Evolutionary conservation across 1,140 invertebrate genomes (phyloP), one percentile per base, ranked within the genome.

Genomic region (Batillaria attramentaria): DNA sequence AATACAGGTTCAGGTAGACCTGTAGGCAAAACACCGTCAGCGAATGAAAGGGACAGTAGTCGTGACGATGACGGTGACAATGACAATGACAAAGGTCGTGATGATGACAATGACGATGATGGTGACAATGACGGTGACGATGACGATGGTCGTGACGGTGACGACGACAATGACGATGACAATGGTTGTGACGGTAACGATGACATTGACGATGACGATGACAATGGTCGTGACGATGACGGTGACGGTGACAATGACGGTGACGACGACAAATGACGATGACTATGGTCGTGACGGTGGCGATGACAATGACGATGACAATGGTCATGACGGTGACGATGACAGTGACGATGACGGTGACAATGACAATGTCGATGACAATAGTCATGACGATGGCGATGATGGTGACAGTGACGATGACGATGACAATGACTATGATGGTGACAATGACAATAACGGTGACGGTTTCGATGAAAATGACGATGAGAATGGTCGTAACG

Each of bases 81-180:
- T 62, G n/a, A 28, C n/a, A 28, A 28, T 62, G 57, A 28, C n/a
- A 28, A 28, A 16, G 57, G n/a, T 28, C 6, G n/a, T 62, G 57
- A n/a, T 62, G 57, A 62, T 62, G 57, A 62, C 31, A 28, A 28
- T 62, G 57, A 28, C 31, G 57, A 28, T 62, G 57, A 28, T 62
- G 57, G 24, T 62, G 57, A 62, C 31, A 28, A 28, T 62, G n/a
- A 28, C 31, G 57, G 24, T 62, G 57, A 28, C 31, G 57, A 28
- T 62, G 57, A 62, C 24, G n/a, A 62, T 62, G n/a, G 31, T 62
- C 20, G 31, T 62, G 57, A 62, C 6, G 8, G 57, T 62, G 57
- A n/a, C 31, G 57, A 28, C 31, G 57, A 28, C 31, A 28, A 28
- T 62, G 24, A 28, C 31, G 57, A 62, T n/a, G n/a, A 62, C n/a